Evolutionary conservation across 2,888 invertebrate genomes (phyloP).

Genomic region (Heliothis peltigera): DNA sequence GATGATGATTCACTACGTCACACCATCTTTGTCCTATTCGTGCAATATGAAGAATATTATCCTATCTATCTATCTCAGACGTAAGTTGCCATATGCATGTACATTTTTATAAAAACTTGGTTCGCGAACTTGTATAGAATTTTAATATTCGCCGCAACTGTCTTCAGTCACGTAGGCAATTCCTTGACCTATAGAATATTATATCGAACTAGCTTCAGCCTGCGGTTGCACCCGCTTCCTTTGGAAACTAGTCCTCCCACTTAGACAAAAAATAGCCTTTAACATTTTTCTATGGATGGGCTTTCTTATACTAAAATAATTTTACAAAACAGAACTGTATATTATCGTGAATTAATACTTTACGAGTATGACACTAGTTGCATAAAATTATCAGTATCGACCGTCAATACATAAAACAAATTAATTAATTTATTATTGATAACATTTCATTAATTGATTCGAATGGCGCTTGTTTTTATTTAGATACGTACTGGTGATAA

Average conservation of each 20-base stretch:
- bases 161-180: constrained; percentile 30
- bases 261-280: too few species aligned
- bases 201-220: neutral
- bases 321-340: too few species aligned
- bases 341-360: too few species aligned
- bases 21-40: too few species aligned
- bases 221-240: too few species aligned
- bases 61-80: neutral
- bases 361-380: neutral
- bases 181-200: neutral
- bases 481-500: neutral
- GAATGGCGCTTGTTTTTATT: constrained; percentile 5
- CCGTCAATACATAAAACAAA: neutral
- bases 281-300: too few species aligned
- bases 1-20: too few species aligned
- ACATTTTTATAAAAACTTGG: constrained; percentile 16
- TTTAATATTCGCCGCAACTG: constrained; percentile 14
- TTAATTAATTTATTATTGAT: constrained; percentile 13
- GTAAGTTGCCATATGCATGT: constrained; percentile 1
- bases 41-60: too few species aligned
- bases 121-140: constrained; percentile 24
- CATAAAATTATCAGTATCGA: constrained; percentile 4
- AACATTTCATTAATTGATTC: constrained; percentile 1
- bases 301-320: too few species aligned
- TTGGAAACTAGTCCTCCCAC: too few species aligned